Base-by-base conservation (phyloP, 1,140 invertebrate genomes). In the Eciton burchellii region DNA sequence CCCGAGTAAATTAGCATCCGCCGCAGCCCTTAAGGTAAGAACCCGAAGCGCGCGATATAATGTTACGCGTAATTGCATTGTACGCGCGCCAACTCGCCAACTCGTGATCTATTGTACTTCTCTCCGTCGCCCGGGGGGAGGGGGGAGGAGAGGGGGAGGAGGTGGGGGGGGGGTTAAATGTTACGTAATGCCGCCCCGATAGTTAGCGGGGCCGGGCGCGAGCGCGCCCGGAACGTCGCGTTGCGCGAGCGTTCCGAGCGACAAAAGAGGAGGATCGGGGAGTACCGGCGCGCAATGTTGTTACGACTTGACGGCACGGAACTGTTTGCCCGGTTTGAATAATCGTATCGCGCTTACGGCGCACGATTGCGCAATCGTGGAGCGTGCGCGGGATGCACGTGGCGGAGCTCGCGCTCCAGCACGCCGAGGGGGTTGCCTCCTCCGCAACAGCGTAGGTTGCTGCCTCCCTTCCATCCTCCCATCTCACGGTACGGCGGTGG, bases 281-380 rank as follows among this genome's bases (percentile, higher is more conserved):
- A 85, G 81, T 79, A 56, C 79, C 29, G 83, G 82, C 21, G 54
- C 73, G 81, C 79, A 82, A 87, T 84, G 88, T 90, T 93, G 90
- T 93, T 93, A 91, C 88, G 89, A 91, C 81, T 91, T 90, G 91
- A 92, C 90, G n/a, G 89, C 89, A 81, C 59, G 81, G 84, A 90
- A 91, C 91, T 90, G 88, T 90, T 90, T 79, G 82, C 65, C 74
- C 81, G 59, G 63, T 74, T 79, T 83, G 72, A 87, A 88, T 90
- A 91, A 84, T 84, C 85, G 85, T 86, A 86, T 73, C 82, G 74
- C 84, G 84, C 74, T 83, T 41, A 86, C 84, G 70, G 71, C 70
- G 63, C 74, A 65, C 63, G 49, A 70, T 63, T 79, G 47, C 29
- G 57, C 62, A 84, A 81, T 81, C 82, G 63, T 82, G 62, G 65